Evolutionary conservation across 2,797 vertebrate genomes (phyloP).

Genomic region (Choloepus didactylus): DNA sequence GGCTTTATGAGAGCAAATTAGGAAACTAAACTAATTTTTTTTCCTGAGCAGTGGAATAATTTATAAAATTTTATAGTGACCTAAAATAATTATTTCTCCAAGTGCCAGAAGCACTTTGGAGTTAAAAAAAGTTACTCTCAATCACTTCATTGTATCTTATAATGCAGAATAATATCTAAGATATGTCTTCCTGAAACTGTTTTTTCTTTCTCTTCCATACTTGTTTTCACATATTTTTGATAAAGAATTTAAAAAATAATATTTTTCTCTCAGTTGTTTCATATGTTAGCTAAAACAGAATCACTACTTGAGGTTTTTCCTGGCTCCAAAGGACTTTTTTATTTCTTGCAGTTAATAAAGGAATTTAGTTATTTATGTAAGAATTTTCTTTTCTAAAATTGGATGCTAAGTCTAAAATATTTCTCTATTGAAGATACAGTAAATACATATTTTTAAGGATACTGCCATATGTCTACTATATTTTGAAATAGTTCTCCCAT

Average conservation of each 20-base stretch:
- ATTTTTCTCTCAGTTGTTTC: too few relatives aligned
- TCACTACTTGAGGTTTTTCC: background rate
- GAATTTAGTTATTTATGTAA: background rate
- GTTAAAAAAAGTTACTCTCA: background rate
- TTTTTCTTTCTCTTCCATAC: too few relatives aligned
- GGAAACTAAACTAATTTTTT: background rate
- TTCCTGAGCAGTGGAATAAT: background rate
- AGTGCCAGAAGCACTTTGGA: background rate
- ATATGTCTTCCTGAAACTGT: background rate
- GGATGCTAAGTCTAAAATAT: background rate
- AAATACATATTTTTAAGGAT: conserved; percentile 53
- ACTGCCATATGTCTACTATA: background rate
- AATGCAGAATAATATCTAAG: background rate
- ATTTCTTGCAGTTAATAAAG: background rate
- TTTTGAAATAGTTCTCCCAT: accelerated
- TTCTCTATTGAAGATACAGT: background rate
- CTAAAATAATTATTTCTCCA: background rate
- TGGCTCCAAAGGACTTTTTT: background rate
- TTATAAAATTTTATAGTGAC: background rate
- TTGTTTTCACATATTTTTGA: background rate
- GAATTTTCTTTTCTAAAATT: background rate
- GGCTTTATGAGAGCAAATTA: background rate
- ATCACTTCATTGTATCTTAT: accelerated
- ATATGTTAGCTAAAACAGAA: background rate
- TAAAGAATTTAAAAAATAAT: accelerated